Conservation (phyloP, 1,140 invertebrate genomes). For the fruit fly (Drosophila melanogaster) region DNA sequence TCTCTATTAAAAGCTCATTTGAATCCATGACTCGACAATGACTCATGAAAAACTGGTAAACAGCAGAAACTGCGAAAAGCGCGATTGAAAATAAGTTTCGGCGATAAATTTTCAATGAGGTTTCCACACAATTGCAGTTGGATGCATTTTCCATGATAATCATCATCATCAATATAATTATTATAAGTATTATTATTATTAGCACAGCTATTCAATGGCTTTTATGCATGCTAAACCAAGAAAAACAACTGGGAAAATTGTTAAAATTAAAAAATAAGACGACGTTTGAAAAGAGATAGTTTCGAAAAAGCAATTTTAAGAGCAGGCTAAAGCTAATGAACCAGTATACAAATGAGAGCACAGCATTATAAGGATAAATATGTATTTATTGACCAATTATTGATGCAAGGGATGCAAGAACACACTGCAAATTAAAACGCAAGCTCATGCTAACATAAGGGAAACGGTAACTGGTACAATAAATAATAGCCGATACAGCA, state of each 20-base stretch:
- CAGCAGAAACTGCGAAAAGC: slow-evolving; percentile 16
- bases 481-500: slow-evolving; percentile 4
- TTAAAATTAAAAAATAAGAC: neutral
- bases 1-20: slow-evolving; percentile 55
- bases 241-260: neutral
- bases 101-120: slow-evolving; percentile 59
- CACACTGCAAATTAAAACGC: slow-evolving; percentile 26
- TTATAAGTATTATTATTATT: slow-evolving; percentile 47
- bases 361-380: slow-evolving; percentile 6
- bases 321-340: slow-evolving; percentile 1
- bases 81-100: slow-evolving; percentile 29
- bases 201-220: slow-evolving; percentile 24
- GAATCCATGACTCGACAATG: slow-evolving; percentile 27
- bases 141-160: slow-evolving; percentile 36
- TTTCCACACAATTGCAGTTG: slow-evolving; percentile 59
- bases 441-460: slow-evolving; percentile 13
- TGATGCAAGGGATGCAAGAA: slow-evolving; percentile 23
- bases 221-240: slow-evolving; percentile 2
- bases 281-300: neutral
- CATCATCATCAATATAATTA: slow-evolving; percentile 46
- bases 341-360: slow-evolving; percentile 46
- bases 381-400: slow-evolving; percentile 19
- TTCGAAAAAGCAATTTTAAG: neutral
- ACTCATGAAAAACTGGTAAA: slow-evolving; percentile 43
- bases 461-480: slow-evolving; percentile 16